Evolutionary conservation across 2,888 invertebrate genomes (phyloP).

Genomic region (Hemistola chrysoprasaria): DNA sequence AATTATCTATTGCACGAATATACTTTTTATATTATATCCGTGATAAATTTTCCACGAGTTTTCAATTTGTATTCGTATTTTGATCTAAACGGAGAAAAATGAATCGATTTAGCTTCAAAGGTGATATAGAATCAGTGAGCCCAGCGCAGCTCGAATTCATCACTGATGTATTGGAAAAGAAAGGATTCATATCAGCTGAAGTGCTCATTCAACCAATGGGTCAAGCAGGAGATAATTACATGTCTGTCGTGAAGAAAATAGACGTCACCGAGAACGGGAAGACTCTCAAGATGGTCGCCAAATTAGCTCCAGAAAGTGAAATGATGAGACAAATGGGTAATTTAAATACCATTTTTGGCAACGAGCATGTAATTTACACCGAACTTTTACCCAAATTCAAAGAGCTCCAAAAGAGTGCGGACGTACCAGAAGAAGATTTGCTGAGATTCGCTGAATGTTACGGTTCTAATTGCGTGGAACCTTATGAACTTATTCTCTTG

Average conservation of each 20-base stretch:
- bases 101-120: constrained; percentile 14
- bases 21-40: too few relatives aligned
- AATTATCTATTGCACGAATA: too few relatives aligned
- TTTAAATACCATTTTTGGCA: constrained; percentile 26
- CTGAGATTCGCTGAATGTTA: constrained; percentile 3
- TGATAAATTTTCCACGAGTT: too few relatives aligned
- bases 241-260: constrained; percentile 25
- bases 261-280: constrained; percentile 22
- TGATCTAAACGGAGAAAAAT: neutral
- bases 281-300: constrained; percentile 35
- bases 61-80: too few relatives aligned
- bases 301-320: constrained; percentile 33
- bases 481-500: constrained; percentile 17
- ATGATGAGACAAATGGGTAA: constrained; percentile 15
- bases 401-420: constrained; percentile 1
- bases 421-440: neutral
- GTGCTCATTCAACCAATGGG: constrained; percentile 23
- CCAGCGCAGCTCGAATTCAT: constrained; percentile 23
- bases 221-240: constrained; percentile 33
- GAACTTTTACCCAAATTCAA: constrained; percentile 28
- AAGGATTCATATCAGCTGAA: constrained; percentile 16
- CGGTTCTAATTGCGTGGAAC: neutral
- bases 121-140: constrained; percentile 18
- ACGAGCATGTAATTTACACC: constrained; percentile 39
- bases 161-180: constrained; percentile 19